A percentile compares a stretch with the other conserved stretches of the same genome.
phyloP scores from a whole-genome alignment of 2,888 invertebrate species.

The Lithodes maja region DNA sequence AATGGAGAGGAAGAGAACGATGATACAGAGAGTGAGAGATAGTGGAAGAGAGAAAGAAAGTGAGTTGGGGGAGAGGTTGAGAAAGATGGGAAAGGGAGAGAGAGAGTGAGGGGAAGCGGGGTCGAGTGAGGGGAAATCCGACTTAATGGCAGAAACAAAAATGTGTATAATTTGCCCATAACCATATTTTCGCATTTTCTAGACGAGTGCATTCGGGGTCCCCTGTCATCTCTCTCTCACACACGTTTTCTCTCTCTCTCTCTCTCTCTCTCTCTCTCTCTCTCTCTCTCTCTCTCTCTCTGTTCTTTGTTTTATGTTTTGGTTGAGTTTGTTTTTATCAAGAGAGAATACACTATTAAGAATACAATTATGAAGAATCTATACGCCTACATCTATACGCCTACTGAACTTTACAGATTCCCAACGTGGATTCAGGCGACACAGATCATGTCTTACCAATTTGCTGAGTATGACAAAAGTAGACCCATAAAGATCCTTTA shows the following conservation, averaged over 20 bases:
- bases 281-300: slow-evolving; percentile 8
- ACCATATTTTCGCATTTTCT: no score
- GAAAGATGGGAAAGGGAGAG: not conserved
- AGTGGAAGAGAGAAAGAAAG: slow-evolving; percentile 2
- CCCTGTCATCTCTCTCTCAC: not conserved
- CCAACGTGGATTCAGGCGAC: no score
- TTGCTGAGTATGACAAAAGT: no score
- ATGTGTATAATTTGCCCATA: no score
- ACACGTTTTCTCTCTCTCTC: not conserved
- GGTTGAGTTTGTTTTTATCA: not conserved
- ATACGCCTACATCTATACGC: no score
- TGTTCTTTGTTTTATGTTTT: not conserved
- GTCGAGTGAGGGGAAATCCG: slow-evolving; percentile 2
- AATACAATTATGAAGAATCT: no score
- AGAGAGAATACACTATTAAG: no score
- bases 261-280: slow-evolving; percentile 33
- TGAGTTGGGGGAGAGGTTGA: not conserved
- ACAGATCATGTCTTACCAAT: no score
- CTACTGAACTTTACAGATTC: no score
- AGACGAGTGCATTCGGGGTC: no score
- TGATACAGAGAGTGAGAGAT: not conserved
- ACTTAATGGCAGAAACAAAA: not conserved
- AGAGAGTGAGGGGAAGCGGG: slow-evolving; percentile 6
- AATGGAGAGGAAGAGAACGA: not conserved
- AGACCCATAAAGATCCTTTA: no score